Evolutionary conservation across 2,888 invertebrate genomes (phyloP).

Genomic region (Calliphora vomitoria): DNA sequence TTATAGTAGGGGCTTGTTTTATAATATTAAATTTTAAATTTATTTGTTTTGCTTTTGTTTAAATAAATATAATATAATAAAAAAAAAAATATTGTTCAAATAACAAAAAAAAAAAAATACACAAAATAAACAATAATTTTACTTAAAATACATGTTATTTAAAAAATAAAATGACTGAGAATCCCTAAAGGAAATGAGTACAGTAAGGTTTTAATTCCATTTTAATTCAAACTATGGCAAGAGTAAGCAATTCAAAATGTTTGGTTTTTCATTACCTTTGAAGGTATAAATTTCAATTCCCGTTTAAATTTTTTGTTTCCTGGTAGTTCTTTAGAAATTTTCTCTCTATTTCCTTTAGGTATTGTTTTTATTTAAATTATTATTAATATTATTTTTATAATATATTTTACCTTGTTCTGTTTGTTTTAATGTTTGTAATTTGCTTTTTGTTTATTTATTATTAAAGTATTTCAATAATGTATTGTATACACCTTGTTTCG

Average conservation of each 20-base stretch:
- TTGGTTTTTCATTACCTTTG: neutral
- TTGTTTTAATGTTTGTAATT: slow-evolving; percentile 16
- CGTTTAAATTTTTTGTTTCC: too few relatives aligned
- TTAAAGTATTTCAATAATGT: slow-evolving; percentile 59
- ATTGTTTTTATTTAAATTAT: slow-evolving; percentile 20
- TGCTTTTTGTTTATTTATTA: slow-evolving; percentile 36
- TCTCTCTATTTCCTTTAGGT: slow-evolving; percentile 10
- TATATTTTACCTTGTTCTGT: slow-evolving; percentile 49
- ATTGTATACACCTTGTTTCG: slow-evolving; percentile 65
- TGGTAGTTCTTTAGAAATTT: neutral
- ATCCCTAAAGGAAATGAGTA: slow-evolving; percentile 43
- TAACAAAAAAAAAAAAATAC: slow-evolving; percentile 32
- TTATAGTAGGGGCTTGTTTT: slow-evolving; percentile 14
- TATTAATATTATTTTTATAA: slow-evolving; percentile 10
- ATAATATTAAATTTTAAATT: slow-evolving; percentile 20
- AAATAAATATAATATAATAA: slow-evolving; percentile 52
- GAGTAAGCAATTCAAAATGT: slow-evolving; percentile 3
- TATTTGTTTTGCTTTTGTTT: slow-evolving; percentile 18
- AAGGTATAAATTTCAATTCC: too few relatives aligned
- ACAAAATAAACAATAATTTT: slow-evolving; percentile 27
- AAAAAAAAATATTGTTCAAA: slow-evolving; percentile 7
- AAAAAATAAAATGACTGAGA: slow-evolving; percentile 59
- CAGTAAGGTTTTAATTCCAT: neutral
- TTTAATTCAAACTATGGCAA: slow-evolving; percentile 4
- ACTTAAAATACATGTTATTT: slow-evolving; percentile 46